Evolutionary conservation across 2,888 invertebrate genomes (phyloP).

Genomic region (Lithophane semibrunnea): DNA sequence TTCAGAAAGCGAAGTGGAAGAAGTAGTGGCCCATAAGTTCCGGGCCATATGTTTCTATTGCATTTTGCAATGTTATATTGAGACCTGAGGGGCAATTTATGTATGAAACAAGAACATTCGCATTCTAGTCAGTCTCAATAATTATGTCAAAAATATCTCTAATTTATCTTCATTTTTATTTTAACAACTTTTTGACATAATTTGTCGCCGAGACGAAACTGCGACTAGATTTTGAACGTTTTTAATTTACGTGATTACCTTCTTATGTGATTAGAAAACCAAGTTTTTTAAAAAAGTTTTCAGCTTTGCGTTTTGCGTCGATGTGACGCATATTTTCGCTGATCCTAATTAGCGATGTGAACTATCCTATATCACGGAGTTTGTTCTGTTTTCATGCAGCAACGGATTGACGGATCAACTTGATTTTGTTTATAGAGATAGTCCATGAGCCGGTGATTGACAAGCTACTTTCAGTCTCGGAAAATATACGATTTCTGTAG

Average conservation of each 20-base stretch:
- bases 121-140: background rate
- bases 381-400: background rate
- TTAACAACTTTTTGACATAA: background rate
- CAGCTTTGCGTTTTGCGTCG: too few species aligned
- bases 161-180: background rate
- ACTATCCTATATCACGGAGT: too few species aligned
- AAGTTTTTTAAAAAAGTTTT: too few species aligned
- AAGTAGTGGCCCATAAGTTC: constrained; percentile 73
- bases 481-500: background rate
- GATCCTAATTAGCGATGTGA: background rate
- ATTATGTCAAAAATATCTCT: background rate
- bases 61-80: background rate
- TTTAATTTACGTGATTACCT: background rate
- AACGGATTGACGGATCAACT: background rate
- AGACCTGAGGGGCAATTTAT: background rate
- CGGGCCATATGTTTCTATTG: too few species aligned
- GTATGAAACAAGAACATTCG: background rate
- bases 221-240: background rate
- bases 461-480: background rate
- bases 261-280: background rate
- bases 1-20: constrained; percentile 69
- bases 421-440: background rate
- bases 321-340: too few species aligned
- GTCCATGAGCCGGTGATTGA: background rate
- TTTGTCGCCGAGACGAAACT: background rate